A percentile compares a stretch with the other conserved stretches of the same genome.
Conservation (phyloP, 2,113 vertebrate species). For the Triplophysa tibetana region DNA sequence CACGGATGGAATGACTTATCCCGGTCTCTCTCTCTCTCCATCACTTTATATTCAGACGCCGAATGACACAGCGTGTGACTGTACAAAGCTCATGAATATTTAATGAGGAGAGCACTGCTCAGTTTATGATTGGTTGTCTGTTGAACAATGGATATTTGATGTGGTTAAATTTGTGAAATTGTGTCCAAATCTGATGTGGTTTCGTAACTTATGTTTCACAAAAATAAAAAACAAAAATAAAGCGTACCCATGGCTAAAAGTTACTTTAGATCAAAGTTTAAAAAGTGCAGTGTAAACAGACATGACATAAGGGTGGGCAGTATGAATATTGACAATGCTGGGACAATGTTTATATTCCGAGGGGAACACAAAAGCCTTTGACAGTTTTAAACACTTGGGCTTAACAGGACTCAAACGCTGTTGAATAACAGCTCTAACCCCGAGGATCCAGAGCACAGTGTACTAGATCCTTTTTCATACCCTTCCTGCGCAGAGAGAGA, state of each 20-base stretch:
- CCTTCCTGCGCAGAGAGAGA: neutral
- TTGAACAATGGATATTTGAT: no score
- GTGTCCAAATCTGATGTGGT: no score
- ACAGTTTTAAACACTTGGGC: slow-evolving; percentile 34
- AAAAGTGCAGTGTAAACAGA: neutral
- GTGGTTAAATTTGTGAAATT: no score
- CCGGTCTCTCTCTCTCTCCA: neutral
- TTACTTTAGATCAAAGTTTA: no score
- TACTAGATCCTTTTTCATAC: neutral
- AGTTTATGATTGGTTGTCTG: neutral
- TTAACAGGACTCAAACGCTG: neutral
- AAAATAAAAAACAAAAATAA: no score
- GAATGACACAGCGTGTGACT: neutral
- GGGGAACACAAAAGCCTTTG: slow-evolving; percentile 32
- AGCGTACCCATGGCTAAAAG: no score
- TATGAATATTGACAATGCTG: slow-evolving; percentile 50
- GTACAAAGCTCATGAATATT: slow-evolving; percentile 5
- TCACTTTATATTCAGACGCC: no score
- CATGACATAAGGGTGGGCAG: slow-evolving; percentile 7
- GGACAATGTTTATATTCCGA: slow-evolving; percentile 26
- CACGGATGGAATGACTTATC: slow-evolving; percentile 2
- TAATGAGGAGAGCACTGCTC: neutral
- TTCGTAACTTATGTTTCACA: no score
- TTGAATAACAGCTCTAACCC: slow-evolving; percentile 28
- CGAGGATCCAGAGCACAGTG: neutral